A percentile compares a stretch with the other conserved stretches of the same genome.
Conservation (phyloP, 2,113 vertebrate genomes). For the Miniopterus natalensis region DNA sequence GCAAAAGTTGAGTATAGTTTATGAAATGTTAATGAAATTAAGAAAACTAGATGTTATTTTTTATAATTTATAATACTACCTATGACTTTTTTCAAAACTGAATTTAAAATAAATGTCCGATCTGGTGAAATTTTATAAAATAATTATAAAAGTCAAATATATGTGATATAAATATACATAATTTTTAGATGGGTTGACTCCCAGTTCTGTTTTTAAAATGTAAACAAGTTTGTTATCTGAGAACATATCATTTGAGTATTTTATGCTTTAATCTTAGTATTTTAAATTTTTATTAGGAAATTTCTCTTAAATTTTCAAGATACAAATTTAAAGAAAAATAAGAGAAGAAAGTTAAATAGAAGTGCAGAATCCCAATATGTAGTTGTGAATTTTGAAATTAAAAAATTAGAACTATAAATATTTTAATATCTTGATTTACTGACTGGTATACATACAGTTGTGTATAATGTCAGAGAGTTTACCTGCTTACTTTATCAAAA, state of each 20-base stretch:
- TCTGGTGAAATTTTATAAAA: background rate
- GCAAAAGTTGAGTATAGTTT: background rate
- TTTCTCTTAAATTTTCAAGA: background rate
- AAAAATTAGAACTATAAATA: conserved; percentile 24
- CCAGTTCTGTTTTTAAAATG: conserved; percentile 1
- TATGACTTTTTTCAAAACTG: conserved; percentile 29
- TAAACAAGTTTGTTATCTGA: background rate
- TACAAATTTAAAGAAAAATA: background rate
- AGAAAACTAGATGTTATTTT: background rate
- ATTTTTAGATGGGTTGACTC: background rate
- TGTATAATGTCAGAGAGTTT: background rate
- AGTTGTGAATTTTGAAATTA: conserved; percentile 26
- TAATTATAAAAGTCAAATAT: background rate
- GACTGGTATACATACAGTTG: background rate
- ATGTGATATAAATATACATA: background rate
- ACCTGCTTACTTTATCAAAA: background rate
- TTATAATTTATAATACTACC: background rate
- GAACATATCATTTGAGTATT: background rate
- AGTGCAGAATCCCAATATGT: background rate
- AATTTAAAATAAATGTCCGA: conserved; percentile 12
- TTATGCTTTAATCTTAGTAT: background rate
- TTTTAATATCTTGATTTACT: conserved; percentile 38
- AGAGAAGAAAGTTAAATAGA: background rate
- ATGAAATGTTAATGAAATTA: conserved; percentile 42
- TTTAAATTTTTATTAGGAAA: conserved; percentile 26